Base-by-base conservation (phyloP, 2,797 vertebrate species). In the Pangasius macronema region DNA sequence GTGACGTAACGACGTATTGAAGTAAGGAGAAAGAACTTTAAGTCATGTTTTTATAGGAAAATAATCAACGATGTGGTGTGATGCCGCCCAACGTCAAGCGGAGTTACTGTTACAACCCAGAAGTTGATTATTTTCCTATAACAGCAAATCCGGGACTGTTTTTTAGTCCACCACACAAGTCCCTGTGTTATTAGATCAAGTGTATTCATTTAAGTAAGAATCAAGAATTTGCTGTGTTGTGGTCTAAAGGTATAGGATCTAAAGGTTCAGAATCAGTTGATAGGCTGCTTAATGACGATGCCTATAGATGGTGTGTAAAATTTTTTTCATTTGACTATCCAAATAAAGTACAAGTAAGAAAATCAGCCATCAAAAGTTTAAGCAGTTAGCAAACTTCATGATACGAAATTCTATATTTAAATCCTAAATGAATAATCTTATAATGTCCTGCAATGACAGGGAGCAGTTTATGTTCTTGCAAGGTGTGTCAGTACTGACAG, bases 401-500 rank as follows among this genome's bases (percentile, higher is more conserved):
- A 2, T 46, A 73, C 49, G 9, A 46, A 13, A 73, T n/a, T 6
- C 20, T 18, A 30, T 18, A 73, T 27, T 73, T 73, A 73, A 73
- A 27, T 73, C 10, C 42, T 46, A 51, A 51, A n/a, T 18, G 7
- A 14, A 49, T 77, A 5, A 18, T 16, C 36, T 24, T 46, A 14
- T 51, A 49, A 76, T 24, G 22, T 5, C 1, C 16, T 70, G 3
- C 61, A 51, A n/a, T 36, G 57, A 33, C 61, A 39, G 7, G 30
- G 53, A 68, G 46, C 16, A 20, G 53, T 9, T 22, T 70, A 33
- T 89, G 68, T 70, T 76, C 61, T 46, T 53, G 14, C 39, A 87
- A 70, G 75, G 76, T 42, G 89, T 87, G 85, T 84, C 76, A 86
- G 65, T 65, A 49, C 46, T 51, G 36, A 80, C n/a, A n/a, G 75